Evolutionary conservation across 2,888 invertebrate species (phyloP).

Genomic region (Globia sparganii): DNA sequence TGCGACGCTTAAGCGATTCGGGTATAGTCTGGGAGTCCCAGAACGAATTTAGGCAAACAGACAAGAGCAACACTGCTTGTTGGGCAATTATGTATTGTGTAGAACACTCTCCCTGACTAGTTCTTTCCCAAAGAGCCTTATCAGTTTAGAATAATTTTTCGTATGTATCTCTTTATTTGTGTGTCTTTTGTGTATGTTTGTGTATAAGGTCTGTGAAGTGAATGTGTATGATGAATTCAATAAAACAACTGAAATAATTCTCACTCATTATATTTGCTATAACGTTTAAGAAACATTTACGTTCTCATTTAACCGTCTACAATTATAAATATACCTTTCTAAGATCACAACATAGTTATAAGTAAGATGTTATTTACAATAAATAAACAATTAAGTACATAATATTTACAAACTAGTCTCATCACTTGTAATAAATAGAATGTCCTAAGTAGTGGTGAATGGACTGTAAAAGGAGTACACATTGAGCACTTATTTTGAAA

Average conservation of each 20-base stretch:
- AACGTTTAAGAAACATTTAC: constrained; percentile 83
- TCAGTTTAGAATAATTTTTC: background rate
- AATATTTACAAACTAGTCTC: constrained; percentile 83
- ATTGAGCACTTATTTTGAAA: constrained; percentile 42
- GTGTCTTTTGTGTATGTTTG: background rate
- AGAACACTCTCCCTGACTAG: background rate
- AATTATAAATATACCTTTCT: constrained; percentile 79
- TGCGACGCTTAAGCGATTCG: no score
- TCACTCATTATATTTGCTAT: constrained; percentile 84
- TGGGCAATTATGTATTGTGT: background rate
- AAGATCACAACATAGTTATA: constrained; percentile 86
- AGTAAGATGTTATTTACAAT: constrained; percentile 84
- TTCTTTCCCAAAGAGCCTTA: background rate
- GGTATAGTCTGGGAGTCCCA: background rate
- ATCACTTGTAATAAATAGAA: constrained; percentile 74
- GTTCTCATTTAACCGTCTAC: constrained; percentile 73
- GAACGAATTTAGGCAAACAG: background rate
- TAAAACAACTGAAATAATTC: constrained; percentile 72
- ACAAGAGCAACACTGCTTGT: background rate
- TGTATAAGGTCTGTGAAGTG: background rate
- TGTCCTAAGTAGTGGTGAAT: constrained; percentile 57
- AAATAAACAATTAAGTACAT: constrained; percentile 79
- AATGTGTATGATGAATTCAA: constrained; percentile 33
- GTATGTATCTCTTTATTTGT: background rate
- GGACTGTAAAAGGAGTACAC: constrained; percentile 39